Conservation (phyloP, 2,113 vertebrate genomes). For the Probosciger aterrimus region DNA sequence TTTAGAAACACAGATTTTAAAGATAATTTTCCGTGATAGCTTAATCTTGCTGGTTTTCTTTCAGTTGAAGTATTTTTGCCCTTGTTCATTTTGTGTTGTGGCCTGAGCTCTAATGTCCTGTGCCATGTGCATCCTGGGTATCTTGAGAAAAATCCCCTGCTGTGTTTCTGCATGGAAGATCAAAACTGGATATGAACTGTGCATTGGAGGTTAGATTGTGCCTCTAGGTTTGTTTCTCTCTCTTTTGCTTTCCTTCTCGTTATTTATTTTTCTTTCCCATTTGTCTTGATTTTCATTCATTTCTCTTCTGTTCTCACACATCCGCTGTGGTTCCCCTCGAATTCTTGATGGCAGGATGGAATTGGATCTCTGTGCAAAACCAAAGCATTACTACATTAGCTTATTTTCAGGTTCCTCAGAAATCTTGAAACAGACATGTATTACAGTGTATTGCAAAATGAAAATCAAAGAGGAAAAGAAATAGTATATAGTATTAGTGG, state of each 20-base stretch:
- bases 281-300: background rate
- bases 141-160: background rate
- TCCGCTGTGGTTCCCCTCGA: background rate
- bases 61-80: background rate
- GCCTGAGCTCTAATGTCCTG: background rate
- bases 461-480: background rate
- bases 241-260: background rate
- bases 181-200: constrained; percentile 6
- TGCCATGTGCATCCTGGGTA: background rate
- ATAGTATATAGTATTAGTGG: background rate
- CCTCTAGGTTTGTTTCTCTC: constrained; percentile 13
- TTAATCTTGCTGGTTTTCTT: background rate
- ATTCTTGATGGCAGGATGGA: constrained; percentile 6
- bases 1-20: background rate
- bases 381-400: background rate
- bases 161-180: constrained; percentile 19
- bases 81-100: background rate
- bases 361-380: background rate
- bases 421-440: background rate
- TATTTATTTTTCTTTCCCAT: constrained; percentile 36
- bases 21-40: background rate
- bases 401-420: constrained; percentile 14
- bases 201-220: background rate
- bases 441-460: background rate
- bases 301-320: constrained; percentile 10